Percentiles rank a stretch among this genome's conserved stretches.
Evolutionary conservation across 1,140 invertebrate genomes (phyloP).

Genomic region (Macrocentrus cingulum): DNA sequence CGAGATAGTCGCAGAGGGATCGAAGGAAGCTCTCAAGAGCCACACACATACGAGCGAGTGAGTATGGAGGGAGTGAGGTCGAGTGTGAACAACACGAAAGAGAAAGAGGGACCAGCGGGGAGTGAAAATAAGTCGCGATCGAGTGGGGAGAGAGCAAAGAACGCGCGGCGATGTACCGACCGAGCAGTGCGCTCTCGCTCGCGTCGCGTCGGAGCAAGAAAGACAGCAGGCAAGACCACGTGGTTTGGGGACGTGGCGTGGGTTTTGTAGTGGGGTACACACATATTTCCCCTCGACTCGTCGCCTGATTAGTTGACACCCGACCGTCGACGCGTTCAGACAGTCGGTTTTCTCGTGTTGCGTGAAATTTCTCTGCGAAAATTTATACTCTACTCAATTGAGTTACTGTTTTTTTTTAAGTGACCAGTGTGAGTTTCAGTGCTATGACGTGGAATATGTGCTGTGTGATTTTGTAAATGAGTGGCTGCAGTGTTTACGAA

Average conservation of each 20-base stretch:
- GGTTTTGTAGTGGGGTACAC: constrained; percentile 18
- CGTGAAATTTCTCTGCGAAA: not conserved
- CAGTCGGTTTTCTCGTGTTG: constrained; percentile 24
- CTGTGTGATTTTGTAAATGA: too few relatives aligned
- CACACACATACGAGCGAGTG: not conserved
- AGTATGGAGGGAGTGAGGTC: constrained; percentile 3
- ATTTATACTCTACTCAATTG: too few relatives aligned
- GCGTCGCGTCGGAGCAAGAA: constrained; percentile 7
- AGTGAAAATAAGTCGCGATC: constrained; percentile 8
- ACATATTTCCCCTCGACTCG: constrained; percentile 33
- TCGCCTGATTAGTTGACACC: constrained; percentile 46
- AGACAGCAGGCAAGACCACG: constrained; percentile 27
- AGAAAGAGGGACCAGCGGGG: constrained; percentile 8
- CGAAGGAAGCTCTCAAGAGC: constrained; percentile 14
- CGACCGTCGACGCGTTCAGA: constrained; percentile 40
- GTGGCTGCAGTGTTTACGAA: too few relatives aligned
- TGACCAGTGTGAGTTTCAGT: constrained; percentile 10
- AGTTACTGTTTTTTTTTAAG: not conserved
- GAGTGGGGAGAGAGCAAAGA: constrained; percentile 3
- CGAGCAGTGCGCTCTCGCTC: constrained; percentile 1
- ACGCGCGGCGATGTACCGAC: too few relatives aligned
- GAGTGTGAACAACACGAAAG: constrained; percentile 15
- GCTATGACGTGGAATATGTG: constrained; percentile 31
- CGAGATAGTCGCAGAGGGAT: constrained; percentile 17
- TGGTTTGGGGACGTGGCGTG: constrained; percentile 28